These are phyloP conservation scores for Lithobius niger DNA, from an alignment of 1,140 invertebrate species.

Conservation along the genomic window DNA sequence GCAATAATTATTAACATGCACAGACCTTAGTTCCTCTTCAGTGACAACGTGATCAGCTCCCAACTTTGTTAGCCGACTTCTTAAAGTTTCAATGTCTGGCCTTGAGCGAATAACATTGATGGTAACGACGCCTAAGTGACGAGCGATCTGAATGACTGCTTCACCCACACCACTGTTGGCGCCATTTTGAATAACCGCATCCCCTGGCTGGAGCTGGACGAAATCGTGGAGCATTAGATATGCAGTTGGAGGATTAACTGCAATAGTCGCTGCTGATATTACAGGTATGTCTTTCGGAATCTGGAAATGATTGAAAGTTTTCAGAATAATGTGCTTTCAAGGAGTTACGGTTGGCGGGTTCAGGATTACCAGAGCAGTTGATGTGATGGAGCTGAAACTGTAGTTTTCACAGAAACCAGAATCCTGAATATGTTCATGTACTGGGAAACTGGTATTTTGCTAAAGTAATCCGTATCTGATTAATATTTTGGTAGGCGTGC, in stretches of 20 bases:
- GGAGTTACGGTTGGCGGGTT: too few species aligned
- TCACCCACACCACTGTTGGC: slow-evolving; percentile 94
- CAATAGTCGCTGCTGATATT: slow-evolving; percentile 69
- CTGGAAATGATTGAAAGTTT: slow-evolving; percentile 11
- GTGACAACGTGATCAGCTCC: slow-evolving; percentile 84
- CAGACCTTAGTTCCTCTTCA: slow-evolving; percentile 64
- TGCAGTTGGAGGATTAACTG: slow-evolving; percentile 92
- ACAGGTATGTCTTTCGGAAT: slow-evolving; percentile 42
- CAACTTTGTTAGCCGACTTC: slow-evolving; percentile 48
- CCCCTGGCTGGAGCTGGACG: slow-evolving; percentile 57
- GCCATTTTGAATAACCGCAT: slow-evolving; percentile 89
- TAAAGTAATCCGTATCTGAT: too few species aligned
- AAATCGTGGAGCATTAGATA: slow-evolving; percentile 93
- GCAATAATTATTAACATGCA: too few species aligned
- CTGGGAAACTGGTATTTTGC: too few species aligned
- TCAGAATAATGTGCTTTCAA: slow-evolving; percentile 11
- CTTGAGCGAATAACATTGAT: slow-evolving; percentile 79
- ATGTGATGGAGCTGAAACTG: too few species aligned
- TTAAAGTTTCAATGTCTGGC: slow-evolving; percentile 55
- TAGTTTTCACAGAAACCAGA: too few species aligned
- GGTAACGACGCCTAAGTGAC: slow-evolving; percentile 53
- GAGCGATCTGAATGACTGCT: slow-evolving; percentile 71
- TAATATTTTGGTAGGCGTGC: too few species aligned
- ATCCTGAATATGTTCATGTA: too few species aligned
- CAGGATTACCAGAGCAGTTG: too few species aligned